Conservation (phyloP, 2,888 invertebrate species). For the Resseliella maxima region DNA sequence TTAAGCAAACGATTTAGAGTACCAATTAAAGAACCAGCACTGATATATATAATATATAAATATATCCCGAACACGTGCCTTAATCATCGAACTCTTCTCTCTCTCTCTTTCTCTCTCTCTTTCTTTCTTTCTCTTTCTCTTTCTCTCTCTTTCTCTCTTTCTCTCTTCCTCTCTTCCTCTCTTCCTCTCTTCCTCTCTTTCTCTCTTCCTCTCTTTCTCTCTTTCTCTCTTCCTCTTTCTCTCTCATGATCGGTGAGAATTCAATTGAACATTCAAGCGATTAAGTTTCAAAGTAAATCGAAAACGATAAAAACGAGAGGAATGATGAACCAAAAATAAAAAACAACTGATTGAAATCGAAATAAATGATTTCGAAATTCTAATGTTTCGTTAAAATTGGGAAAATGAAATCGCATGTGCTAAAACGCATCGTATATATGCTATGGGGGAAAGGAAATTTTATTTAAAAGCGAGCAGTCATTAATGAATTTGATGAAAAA, state of each 20-base stretch:
- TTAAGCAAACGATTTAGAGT: neutral
- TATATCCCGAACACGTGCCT: neutral
- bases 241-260: neutral
- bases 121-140: too few relatives aligned
- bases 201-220: too few relatives aligned
- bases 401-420: neutral
- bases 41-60: neutral
- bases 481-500: neutral
- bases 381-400: neutral
- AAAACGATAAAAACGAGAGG: neutral
- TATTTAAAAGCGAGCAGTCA: neutral
- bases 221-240: too few relatives aligned
- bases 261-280: neutral
- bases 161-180: too few relatives aligned
- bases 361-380: neutral
- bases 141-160: too few relatives aligned
- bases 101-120: too few relatives aligned
- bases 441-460: too few relatives aligned
- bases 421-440: too few relatives aligned
- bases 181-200: too few relatives aligned
- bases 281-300: constrained; percentile 2
- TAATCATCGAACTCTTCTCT: too few relatives aligned
- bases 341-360: neutral
- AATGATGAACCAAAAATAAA: neutral
- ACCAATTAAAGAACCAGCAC: neutral